A percentile compares a stretch with the other conserved stretches of the same genome.
These are phyloP conservation scores for Anadara kagoshimensis DNA, from an alignment of 1,140 invertebrate genomes.

Conservation along the genomic window DNA sequence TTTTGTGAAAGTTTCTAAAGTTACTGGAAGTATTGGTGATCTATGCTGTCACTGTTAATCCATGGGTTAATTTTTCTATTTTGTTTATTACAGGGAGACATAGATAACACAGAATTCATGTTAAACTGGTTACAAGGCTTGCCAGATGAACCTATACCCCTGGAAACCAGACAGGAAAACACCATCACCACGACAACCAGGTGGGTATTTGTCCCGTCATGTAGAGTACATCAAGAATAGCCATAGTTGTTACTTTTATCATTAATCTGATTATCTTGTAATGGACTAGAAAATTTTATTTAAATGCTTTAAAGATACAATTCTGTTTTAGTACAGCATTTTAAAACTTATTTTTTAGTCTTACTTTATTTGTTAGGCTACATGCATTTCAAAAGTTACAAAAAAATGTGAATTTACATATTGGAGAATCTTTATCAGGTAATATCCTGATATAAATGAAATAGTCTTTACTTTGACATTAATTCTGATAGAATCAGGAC, in stretches of 20 bases:
- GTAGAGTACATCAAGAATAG: neutral
- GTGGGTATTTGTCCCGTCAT: neutral
- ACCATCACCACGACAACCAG: neutral
- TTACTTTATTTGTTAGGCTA: too few species aligned
- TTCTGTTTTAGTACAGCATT: neutral
- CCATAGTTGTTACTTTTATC: neutral
- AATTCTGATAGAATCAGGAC: too few species aligned
- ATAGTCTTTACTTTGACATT: too few species aligned
- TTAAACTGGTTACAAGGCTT: conserved; percentile 43
- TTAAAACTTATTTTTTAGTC: too few species aligned
- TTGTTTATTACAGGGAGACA: conserved; percentile 18
- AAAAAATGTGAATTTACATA: too few species aligned
- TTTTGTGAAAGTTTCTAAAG: too few species aligned
- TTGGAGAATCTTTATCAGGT: too few species aligned
- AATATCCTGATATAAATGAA: too few species aligned
- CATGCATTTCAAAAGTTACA: too few species aligned
- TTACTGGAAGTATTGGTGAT: too few species aligned
- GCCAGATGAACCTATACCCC: conserved; percentile 35
- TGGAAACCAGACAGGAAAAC: conserved; percentile 7
- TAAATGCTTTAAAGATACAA: neutral
- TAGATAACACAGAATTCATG: conserved; percentile 42
- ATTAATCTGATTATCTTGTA: neutral
- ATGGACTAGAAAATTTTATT: neutral
- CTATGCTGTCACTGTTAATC: too few species aligned
- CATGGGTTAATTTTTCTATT: neutral